Conservation (phyloP, 2,888 invertebrate genomes). For the Augochlorella aurata region DNA sequence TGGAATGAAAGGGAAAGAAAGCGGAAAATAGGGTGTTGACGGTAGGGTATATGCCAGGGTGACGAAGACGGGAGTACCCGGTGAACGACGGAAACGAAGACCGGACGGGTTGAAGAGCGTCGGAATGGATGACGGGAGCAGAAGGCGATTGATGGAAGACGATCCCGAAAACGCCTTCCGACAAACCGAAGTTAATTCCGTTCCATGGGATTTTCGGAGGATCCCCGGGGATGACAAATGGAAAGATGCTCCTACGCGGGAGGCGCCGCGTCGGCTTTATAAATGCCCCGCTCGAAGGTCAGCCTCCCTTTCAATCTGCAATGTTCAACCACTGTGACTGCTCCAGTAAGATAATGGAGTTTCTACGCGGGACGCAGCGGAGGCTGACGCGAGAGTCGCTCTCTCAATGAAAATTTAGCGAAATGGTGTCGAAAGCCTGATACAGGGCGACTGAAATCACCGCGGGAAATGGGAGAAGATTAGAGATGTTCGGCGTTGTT, state of each 20-base stretch:
- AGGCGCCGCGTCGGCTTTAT: constrained; percentile 7
- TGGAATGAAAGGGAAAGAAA: constrained; percentile 56
- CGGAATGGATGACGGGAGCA: constrained; percentile 55
- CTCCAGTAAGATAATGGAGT: not conserved
- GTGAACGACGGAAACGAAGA: constrained; percentile 47
- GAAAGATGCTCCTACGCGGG: constrained; percentile 14
- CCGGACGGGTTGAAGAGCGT: constrained; percentile 44
- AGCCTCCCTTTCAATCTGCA: constrained; percentile 2
- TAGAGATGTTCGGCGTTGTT: too few relatives aligned
- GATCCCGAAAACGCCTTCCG: constrained; percentile 40
- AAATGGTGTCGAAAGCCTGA: too few relatives aligned
- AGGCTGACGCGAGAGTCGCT: not conserved
- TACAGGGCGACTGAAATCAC: too few relatives aligned
- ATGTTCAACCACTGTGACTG: constrained; percentile 6
- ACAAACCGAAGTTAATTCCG: constrained; percentile 53
- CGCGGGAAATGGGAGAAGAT: too few relatives aligned
- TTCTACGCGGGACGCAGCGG: not conserved
- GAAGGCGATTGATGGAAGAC: constrained; percentile 57
- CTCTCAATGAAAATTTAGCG: not conserved
- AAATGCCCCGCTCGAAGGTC: constrained; percentile 8
- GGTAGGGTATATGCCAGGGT: not conserved
- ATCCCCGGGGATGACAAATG: constrained; percentile 45
- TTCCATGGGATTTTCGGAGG: constrained; percentile 17
- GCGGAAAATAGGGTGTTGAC: constrained; percentile 61
- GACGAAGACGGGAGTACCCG: constrained; percentile 14